Conservation (phyloP, 2,888 invertebrate species). For the Liopterus haemorrhoidalis region DNA sequence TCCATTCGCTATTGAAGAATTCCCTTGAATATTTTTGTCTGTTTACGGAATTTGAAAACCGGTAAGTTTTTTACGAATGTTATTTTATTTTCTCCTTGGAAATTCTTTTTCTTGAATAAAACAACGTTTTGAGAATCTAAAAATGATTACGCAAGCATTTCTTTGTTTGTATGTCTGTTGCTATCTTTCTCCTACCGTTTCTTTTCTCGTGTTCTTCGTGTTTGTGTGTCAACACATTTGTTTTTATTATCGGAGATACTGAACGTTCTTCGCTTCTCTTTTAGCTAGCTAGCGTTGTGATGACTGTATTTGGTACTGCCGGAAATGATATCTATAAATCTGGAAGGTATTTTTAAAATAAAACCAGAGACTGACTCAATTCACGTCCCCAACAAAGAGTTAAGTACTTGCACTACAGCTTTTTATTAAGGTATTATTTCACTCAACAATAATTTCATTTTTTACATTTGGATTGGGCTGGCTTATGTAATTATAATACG, state of each 20-base stretch:
- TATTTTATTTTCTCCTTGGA: slow-evolving; percentile 14
- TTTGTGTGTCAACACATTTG: slow-evolving; percentile 25
- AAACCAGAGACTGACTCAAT: too few relatives aligned
- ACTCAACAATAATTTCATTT: too few relatives aligned
- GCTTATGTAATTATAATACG: too few relatives aligned
- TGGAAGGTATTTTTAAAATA: slow-evolving; percentile 22
- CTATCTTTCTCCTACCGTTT: slow-evolving; percentile 10
- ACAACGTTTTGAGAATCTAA: slow-evolving; percentile 19
- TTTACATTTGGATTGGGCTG: too few relatives aligned
- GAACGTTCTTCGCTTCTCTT: slow-evolving; percentile 16
- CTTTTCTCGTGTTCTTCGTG: slow-evolving; percentile 14
- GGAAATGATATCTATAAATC: slow-evolving; percentile 24
- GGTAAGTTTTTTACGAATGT: slow-evolving; percentile 19
- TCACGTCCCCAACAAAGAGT: too few relatives aligned
- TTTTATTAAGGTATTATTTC: too few relatives aligned
- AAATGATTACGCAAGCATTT: slow-evolving; percentile 24
- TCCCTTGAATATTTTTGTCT: too few relatives aligned
- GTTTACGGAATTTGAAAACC: slow-evolving; percentile 22
- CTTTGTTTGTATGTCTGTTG: slow-evolving; percentile 21
- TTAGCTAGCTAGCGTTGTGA: slow-evolving; percentile 9
- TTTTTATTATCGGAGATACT: slow-evolving; percentile 22
- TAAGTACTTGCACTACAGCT: too few relatives aligned
- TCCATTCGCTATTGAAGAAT: too few relatives aligned
- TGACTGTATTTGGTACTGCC: slow-evolving; percentile 22
- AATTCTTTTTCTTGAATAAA: slow-evolving; percentile 20